Percentiles rank a stretch among this genome's conserved stretches.
phyloP scores from a whole-genome alignment of 1,140 invertebrate genomes.

The Penaeus vannamei region DNA sequence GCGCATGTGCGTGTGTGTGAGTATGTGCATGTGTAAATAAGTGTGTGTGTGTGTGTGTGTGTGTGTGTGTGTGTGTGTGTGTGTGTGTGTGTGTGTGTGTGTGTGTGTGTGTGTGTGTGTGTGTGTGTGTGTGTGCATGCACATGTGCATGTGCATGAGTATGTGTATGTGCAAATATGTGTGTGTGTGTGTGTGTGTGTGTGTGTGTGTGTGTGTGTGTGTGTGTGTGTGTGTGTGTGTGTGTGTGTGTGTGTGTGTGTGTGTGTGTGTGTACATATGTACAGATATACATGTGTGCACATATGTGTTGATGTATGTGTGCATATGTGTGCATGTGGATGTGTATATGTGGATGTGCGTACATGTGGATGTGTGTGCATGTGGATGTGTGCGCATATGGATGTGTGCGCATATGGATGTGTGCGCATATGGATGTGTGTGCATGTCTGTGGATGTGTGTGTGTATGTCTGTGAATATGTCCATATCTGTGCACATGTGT shows the following conservation, averaged over 20 bases:
- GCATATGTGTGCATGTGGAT: neutral
- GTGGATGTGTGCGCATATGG: neutral
- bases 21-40: neutral
- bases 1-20: slow-evolving; percentile 3
- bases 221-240: neutral
- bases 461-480: neutral
- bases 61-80: neutral
- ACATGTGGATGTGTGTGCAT: neutral
- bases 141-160: neutral
- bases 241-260: neutral
- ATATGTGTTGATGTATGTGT: neutral
- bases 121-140: neutral
- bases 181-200: neutral
- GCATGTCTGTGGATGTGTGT: neutral
- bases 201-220: neutral
- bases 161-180: neutral
- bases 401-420: too few species aligned
- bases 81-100: neutral
- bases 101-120: neutral
- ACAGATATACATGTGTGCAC: neutral
- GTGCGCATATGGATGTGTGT: neutral
- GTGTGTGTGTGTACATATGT: neutral
- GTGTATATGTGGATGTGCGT: neutral
- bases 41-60: neutral
- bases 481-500: neutral